A percentile compares a stretch with the other conserved stretches of the same genome.
phyloP scores from a whole-genome alignment of 2,113 vertebrate genomes.

The Triplophysa dalaica region DNA sequence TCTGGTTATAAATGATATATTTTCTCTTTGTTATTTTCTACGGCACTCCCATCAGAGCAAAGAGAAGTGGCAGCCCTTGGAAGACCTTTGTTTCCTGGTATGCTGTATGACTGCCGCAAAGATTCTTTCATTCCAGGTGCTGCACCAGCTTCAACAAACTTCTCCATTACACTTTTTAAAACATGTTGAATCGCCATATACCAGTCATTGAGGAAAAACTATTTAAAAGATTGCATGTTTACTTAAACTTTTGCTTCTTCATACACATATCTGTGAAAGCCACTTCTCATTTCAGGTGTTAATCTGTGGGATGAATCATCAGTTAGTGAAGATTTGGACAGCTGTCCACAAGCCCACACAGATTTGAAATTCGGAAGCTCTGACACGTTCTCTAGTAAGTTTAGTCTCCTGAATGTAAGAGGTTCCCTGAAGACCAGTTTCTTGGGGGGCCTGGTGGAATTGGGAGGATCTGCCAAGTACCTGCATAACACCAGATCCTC shows the following conservation, averaged over 20 bases:
- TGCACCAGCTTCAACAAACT: not conserved
- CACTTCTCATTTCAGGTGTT: slow-evolving; percentile 48
- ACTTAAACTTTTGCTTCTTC: no score
- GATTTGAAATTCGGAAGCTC: slow-evolving; percentile 18
- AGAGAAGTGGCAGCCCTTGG: slow-evolving; percentile 30
- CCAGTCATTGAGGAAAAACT: no score
- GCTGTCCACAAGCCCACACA: slow-evolving; percentile 7
- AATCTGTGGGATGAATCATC: slow-evolving; percentile 57
- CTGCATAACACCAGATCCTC: slow-evolving; percentile 58
- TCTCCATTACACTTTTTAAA: no score
- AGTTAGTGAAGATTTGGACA: slow-evolving; percentile 6
- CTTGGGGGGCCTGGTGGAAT: slow-evolving; percentile 52
- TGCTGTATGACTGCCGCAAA: slow-evolving; percentile 55
- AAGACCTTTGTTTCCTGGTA: slow-evolving; percentile 54
- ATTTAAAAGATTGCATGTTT: no score
- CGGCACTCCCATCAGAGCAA: not conserved
- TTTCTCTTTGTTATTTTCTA: not conserved
- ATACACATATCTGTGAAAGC: not conserved
- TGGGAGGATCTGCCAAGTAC: slow-evolving; percentile 62
- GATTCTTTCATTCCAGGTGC: slow-evolving; percentile 48
- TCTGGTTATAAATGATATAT: not conserved
- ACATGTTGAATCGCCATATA: no score
- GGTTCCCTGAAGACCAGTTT: slow-evolving; percentile 62
- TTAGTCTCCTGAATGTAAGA: slow-evolving; percentile 5
- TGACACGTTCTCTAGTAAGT: slow-evolving; percentile 11